Conservation (phyloP, 2,113 vertebrate species). For the Aythya baeri region DNA sequence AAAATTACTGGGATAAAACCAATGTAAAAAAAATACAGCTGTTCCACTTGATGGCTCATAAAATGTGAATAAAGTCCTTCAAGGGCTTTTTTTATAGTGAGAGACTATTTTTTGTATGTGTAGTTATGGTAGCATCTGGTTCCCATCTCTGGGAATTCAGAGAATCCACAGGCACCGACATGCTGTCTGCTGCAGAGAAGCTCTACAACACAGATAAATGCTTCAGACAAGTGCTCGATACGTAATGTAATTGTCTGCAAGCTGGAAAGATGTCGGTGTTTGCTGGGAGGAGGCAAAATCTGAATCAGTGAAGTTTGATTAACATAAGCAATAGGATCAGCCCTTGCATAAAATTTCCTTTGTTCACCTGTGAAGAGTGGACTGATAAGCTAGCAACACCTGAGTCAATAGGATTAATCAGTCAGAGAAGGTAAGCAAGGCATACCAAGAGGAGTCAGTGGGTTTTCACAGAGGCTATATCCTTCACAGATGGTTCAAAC, state of each 20-base stretch:
- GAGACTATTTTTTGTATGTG: constrained; percentile 36
- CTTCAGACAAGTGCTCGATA: constrained; percentile 18
- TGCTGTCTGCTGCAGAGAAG: neutral
- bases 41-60: constrained; percentile 68
- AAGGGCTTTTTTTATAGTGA: constrained; percentile 61
- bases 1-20: constrained; percentile 24
- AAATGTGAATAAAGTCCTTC: constrained; percentile 64
- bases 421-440: neutral
- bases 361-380: constrained; percentile 21
- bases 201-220: constrained; percentile 5
- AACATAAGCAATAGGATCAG: neutral
- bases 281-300: neutral
- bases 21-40: constrained; percentile 40
- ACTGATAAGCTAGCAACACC: neutral
- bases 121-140: constrained; percentile 73
- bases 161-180: constrained; percentile 32
- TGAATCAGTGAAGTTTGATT: constrained; percentile 14
- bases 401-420: constrained; percentile 30
- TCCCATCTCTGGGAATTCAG: constrained; percentile 64
- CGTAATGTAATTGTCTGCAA: constrained; percentile 16
- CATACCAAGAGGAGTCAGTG: neutral
- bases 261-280: neutral
- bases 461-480: neutral
- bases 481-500: neutral
- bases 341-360: constrained; percentile 25